These are phyloP conservation scores for Nemotelus pantherinus DNA, from an alignment of 2,888 invertebrate genomes.

Conservation along the genomic window DNA sequence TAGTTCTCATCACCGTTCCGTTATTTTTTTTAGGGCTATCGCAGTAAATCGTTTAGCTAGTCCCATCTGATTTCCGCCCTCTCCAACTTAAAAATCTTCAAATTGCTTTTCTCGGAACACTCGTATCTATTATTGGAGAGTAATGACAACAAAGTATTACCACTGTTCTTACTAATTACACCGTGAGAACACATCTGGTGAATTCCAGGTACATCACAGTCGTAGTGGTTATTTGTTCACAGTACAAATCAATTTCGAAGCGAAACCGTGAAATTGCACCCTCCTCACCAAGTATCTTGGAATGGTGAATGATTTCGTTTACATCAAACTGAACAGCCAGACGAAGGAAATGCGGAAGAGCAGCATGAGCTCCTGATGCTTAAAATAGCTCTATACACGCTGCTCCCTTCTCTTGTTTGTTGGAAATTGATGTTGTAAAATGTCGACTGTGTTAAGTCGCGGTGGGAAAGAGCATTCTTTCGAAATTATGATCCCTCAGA, in stretches of 20 bases:
- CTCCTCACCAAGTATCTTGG: conserved; percentile 31
- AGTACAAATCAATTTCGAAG: conserved; percentile 50
- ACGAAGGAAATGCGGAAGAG: too few species aligned
- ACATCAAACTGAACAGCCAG: too few species aligned
- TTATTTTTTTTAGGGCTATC: too few species aligned
- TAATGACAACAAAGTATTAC: conserved; percentile 18
- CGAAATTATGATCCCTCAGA: conserved; percentile 48
- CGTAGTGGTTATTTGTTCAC: conserved; percentile 45
- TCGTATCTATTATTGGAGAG: neutral
- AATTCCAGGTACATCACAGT: conserved; percentile 44
- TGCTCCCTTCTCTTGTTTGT: too few species aligned
- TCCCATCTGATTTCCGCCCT: too few species aligned
- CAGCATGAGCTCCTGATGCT: too few species aligned
- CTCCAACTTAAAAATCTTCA: too few species aligned
- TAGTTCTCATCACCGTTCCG: too few species aligned
- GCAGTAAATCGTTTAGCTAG: too few species aligned
- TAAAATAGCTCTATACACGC: too few species aligned
- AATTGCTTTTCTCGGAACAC: too few species aligned
- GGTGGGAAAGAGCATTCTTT: conserved; percentile 46
- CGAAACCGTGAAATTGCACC: conserved; percentile 49
- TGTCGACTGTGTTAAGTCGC: neutral
- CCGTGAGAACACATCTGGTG: conserved; percentile 46
- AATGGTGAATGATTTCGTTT: conserved; percentile 28
- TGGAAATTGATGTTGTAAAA: too few species aligned
- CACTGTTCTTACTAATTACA: conserved; percentile 44